Conservation (phyloP, 2,888 invertebrate genomes). For the Meloe dianella region DNA sequence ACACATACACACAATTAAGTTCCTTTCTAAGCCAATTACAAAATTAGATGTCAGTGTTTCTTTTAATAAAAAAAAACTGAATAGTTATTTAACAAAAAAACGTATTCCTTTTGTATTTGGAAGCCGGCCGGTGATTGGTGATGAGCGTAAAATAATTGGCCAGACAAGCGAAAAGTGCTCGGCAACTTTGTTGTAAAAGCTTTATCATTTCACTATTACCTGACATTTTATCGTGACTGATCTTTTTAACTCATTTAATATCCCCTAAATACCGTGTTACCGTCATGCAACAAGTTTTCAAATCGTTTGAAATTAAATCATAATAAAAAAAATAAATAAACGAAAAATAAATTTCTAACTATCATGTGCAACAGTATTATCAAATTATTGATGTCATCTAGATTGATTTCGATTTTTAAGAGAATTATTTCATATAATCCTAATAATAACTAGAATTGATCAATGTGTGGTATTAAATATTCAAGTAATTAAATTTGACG, state of each 20-base stretch:
- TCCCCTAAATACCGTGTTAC: conserved; percentile 1
- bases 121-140: conserved; percentile 17
- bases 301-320: background rate
- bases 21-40: conserved; percentile 26
- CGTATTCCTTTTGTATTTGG: conserved; percentile 12
- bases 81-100: conserved; percentile 12
- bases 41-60: conserved; percentile 17
- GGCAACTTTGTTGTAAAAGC: conserved; percentile 8
- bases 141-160: conserved; percentile 29
- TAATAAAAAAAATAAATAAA: background rate
- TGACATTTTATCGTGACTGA: conserved; percentile 12
- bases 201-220: conserved; percentile 10
- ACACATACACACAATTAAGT: background rate
- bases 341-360: background rate
- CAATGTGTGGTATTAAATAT: conserved; percentile 17
- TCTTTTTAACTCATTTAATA: conserved; percentile 12
- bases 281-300: background rate
- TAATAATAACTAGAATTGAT: background rate
- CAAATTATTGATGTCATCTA: background rate
- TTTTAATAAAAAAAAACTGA: conserved; percentile 2
- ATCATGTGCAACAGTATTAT: background rate
- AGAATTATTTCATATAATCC: background rate
- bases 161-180: conserved; percentile 12
- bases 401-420: background rate
- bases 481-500: conserved; percentile 29